Base-by-base conservation (phyloP, 2,888 invertebrate genomes). In the Clistopyga incitator region DNA sequence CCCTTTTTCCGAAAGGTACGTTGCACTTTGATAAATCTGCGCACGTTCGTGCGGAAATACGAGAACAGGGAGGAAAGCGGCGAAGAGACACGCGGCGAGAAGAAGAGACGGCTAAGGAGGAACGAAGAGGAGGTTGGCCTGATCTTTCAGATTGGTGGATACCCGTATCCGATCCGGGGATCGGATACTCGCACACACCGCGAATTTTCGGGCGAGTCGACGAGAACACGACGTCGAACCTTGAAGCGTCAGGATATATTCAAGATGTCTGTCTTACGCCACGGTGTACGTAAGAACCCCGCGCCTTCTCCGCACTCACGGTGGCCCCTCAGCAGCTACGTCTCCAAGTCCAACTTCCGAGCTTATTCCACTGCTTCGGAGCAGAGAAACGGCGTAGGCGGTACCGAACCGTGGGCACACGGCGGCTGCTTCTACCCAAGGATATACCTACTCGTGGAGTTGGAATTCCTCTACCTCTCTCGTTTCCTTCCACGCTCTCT, bases 351-450 rank as follows among this genome's bases (percentile, higher is more conserved):
- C 54, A 83, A 83, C 83, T 83, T 83, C 68, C 76, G 72, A 79
- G 83, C 72, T 83, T 76, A 71, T 47, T 77, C 72, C 50, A 72
- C 29, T 52, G 64, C 64, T 50, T 15, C 34, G 11, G 38, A 34
- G 50, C 45, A 78, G 78, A 78, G 71, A 80, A 83, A 72, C 83
- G 65, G 76, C 54, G 77, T 72, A 84, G 84, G 80, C 84, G 84
- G 81, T 84, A 78, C 84, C 80, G 50, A 50, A 80, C 56, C 67
- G 38, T 70, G 50, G 61, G 80, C 78, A 84, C 80, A 81, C 77
- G 76, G 72, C 67, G 79, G 83, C 72, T 81, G 74, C 84, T 81
- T 75, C 74, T 56, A 82, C 78, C 64, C 70, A 64, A n/a, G 72
- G 38, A 80, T 77, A 79, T 80, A 83, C 76, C 67, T 34, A 72